Evolutionary conservation across 2,797 vertebrate species (phyloP).

Genomic region (Myotis planiceps): DNA sequence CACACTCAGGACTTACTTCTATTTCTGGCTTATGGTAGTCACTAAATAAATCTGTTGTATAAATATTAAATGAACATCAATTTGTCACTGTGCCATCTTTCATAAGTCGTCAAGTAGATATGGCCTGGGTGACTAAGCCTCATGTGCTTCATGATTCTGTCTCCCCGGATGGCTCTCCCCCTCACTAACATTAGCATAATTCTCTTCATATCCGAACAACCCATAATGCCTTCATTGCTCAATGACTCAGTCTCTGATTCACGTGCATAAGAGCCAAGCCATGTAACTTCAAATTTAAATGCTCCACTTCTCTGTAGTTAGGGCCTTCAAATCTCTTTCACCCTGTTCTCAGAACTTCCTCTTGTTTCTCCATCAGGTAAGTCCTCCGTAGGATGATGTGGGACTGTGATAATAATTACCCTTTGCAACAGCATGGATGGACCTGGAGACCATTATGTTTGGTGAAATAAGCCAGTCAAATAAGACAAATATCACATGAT

Average conservation of each 20-base stretch:
- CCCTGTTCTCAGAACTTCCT: background rate
- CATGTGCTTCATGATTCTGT: background rate
- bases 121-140: background rate
- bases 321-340: background rate
- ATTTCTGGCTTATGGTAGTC: background rate
- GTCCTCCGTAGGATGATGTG: no score
- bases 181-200: background rate
- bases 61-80: background rate
- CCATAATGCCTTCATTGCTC: background rate
- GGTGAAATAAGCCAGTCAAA: background rate
- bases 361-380: background rate
- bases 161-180: background rate
- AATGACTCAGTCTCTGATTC: background rate
- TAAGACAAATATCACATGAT: background rate
- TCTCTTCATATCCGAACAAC: background rate
- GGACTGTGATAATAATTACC: background rate
- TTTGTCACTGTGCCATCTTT: background rate
- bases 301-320: background rate
- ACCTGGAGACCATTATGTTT: background rate
- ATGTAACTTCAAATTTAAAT: background rate
- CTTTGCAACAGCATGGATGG: background rate
- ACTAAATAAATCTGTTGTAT: background rate
- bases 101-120: background rate
- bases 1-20: background rate
- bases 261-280: background rate